A percentile compares a stretch with the other conserved stretches of the same genome.
These are phyloP conservation scores for Lathamus discolor DNA, from an alignment of 2,113 vertebrate genomes.

Conservation along the genomic window DNA sequence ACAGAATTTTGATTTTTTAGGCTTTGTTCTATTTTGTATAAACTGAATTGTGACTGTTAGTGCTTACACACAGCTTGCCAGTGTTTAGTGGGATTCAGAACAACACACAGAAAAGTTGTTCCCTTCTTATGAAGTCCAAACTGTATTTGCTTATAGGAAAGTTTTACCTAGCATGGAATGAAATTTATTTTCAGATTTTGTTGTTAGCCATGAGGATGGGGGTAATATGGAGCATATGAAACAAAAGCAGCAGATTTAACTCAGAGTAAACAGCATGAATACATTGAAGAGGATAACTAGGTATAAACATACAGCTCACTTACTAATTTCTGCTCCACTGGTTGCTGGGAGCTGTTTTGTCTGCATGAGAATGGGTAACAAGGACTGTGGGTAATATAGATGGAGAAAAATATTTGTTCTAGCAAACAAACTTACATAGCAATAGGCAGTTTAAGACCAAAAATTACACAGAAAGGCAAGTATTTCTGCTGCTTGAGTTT, in stretches of 20 bases:
- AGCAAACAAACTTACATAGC: neutral
- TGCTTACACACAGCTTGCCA: neutral
- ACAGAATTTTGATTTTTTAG: neutral
- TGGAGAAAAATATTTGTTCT: neutral
- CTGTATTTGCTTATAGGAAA: neutral
- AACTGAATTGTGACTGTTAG: neutral
- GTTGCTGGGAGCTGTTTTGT: neutral
- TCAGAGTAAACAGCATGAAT: neutral
- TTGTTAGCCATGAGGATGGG: neutral
- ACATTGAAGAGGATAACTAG: neutral
- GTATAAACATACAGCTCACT: neutral
- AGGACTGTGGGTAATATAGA: neutral
- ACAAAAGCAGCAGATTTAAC: neutral
- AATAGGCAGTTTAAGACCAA: neutral
- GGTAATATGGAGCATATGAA: neutral
- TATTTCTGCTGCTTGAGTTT: neutral
- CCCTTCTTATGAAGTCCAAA: neutral
- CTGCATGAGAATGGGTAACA: neutral
- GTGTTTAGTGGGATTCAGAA: neutral
- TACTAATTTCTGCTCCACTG: neutral
- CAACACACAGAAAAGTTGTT: neutral
- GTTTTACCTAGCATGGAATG: neutral
- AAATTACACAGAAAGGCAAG: neutral
- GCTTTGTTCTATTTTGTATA: neutral
- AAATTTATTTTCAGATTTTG: neutral